Conservation (phyloP, 2,888 invertebrate species). For the Hypena proboscidalis region DNA sequence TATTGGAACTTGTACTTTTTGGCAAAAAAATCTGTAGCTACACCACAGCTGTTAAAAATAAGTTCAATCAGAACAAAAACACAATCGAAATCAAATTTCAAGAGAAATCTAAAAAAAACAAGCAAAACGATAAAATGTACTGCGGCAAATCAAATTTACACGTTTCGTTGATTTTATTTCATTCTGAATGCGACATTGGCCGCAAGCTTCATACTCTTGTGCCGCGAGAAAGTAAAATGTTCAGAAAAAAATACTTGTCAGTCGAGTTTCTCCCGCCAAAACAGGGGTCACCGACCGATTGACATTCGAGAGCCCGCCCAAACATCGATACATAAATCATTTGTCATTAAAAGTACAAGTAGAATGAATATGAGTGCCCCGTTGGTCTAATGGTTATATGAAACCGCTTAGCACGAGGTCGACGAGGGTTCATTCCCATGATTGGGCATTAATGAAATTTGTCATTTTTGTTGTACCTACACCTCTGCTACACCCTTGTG, state of each 20-base stretch:
- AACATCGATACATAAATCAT: constrained; percentile 38
- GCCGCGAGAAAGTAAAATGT: constrained; percentile 79
- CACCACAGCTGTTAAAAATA: no score
- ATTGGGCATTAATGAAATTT: no score
- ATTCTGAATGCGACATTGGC: constrained; percentile 36
- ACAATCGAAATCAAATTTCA: neutral
- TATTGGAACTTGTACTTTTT: no score
- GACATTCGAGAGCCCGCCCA: constrained; percentile 72
- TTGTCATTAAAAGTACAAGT: neutral
- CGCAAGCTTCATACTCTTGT: constrained; percentile 38
- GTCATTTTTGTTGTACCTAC: no score
- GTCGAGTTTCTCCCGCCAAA: constrained; percentile 83
- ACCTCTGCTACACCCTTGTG: no score
- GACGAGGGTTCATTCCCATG: no score
- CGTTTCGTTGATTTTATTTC: constrained; percentile 37
- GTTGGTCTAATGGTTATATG: no score
- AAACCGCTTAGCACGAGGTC: no score
- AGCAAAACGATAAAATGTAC: constrained; percentile 8
- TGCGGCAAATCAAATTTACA: constrained; percentile 40
- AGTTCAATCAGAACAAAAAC: neutral
- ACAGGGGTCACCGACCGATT: constrained; percentile 78
- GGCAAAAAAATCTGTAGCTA: no score
- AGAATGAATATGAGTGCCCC: neutral
- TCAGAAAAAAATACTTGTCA: constrained; percentile 72
- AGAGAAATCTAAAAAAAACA: constrained; percentile 5